Evolutionary conservation across 2,888 invertebrate species (phyloP).

Genomic region (Nesidiocoris tenuis): DNA sequence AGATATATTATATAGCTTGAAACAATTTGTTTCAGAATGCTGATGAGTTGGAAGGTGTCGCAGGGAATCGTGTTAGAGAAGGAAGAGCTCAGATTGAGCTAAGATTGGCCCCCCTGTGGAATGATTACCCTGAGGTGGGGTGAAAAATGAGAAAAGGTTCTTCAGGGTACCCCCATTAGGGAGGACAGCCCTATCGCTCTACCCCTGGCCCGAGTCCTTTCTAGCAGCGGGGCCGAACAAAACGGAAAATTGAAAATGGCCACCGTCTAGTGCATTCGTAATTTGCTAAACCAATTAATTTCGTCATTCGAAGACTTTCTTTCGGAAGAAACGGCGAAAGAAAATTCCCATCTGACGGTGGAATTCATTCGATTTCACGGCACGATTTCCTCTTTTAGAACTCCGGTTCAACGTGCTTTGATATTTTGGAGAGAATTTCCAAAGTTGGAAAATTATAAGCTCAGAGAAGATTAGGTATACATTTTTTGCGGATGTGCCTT

Average conservation of each 20-base stretch:
- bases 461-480: too few relatives aligned
- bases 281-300: not conserved
- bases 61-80: not conserved
- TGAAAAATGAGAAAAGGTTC: not conserved
- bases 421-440: too few relatives aligned
- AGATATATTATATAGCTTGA: too few relatives aligned
- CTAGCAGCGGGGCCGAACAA: not conserved
- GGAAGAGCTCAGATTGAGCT: not conserved
- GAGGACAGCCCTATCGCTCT: not conserved
- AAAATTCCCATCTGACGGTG: not conserved
- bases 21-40: too few relatives aligned
- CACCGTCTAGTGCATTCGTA: not conserved
- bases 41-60: not conserved
- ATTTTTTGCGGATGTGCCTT: too few relatives aligned
- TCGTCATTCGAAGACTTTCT: not conserved
- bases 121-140: not conserved
- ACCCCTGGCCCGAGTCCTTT: not conserved
- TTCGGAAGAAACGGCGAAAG: not conserved
- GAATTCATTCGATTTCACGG: too few relatives aligned
- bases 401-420: too few relatives aligned
- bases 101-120: not conserved
- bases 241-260: not conserved
- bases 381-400: too few relatives aligned
- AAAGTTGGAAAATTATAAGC: too few relatives aligned
- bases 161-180: not conserved